phyloP scores from a whole-genome alignment of 2,113 vertebrate species.

The Raja brachyura region DNA sequence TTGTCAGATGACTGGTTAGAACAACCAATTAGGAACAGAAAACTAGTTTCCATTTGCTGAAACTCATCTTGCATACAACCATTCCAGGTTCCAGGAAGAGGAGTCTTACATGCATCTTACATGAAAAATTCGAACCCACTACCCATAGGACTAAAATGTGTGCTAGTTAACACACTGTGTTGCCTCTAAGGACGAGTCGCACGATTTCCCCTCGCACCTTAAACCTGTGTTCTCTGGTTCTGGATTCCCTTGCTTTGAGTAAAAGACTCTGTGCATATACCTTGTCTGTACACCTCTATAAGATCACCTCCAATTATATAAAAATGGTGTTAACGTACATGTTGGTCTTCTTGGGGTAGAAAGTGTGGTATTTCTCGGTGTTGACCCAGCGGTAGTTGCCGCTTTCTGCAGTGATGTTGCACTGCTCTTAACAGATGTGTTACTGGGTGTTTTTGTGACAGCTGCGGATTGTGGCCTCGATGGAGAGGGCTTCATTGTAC shows the following conservation, averaged over 20 bases:
- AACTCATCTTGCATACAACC: not conserved
- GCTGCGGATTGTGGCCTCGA: conserved; percentile 54
- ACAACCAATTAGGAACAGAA: not conserved
- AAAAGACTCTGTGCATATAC: too few relatives aligned
- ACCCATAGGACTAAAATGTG: not conserved
- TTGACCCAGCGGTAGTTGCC: conserved; percentile 41
- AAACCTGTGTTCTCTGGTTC: too few relatives aligned
- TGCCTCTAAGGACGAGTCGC: not conserved
- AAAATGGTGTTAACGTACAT: conserved; percentile 51
- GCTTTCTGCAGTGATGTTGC: conserved; percentile 26
- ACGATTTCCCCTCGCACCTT: too few relatives aligned
- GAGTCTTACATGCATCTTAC: not conserved
- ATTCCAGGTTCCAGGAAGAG: not conserved
- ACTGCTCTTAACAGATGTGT: conserved; percentile 46
- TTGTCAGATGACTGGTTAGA: not conserved
- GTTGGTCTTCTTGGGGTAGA: conserved; percentile 61
- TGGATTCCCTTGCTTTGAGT: too few relatives aligned
- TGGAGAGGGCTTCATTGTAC: conserved; percentile 56
- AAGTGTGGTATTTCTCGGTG: conserved; percentile 41
- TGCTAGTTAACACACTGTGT: not conserved
- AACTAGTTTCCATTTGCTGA: not conserved
- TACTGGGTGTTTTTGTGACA: conserved; percentile 38
- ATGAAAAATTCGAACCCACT: not conserved
- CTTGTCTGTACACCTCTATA: too few relatives aligned
- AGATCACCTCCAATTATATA: not conserved